Percentiles rank a stretch among this genome's conserved stretches.
These are phyloP conservation scores for Heloderma charlesbogerti DNA, from an alignment of 2,113 vertebrate species.

Conservation along the genomic window DNA sequence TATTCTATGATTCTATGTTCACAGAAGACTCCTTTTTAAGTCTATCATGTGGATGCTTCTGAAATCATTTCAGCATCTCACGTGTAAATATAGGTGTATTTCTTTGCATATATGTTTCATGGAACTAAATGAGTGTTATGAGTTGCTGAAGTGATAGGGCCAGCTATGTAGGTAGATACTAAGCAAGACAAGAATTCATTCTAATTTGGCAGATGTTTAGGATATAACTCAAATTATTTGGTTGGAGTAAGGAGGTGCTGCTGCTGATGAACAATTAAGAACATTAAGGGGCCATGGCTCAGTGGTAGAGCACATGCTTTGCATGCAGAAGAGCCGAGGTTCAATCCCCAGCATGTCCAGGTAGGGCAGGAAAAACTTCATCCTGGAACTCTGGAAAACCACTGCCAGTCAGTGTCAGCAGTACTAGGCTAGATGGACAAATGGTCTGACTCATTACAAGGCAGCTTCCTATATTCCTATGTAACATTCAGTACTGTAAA, in stretches of 20 bases:
- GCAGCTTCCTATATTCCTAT: too few species aligned
- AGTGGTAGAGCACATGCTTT: too few species aligned
- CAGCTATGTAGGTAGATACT: not conserved
- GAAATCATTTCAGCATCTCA: not conserved
- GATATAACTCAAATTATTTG: constrained; percentile 1
- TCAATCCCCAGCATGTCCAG: too few species aligned
- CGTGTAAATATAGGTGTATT: not conserved
- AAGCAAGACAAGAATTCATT: not conserved
- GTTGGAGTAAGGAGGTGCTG: not conserved
- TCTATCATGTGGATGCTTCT: not conserved
- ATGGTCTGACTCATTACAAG: too few species aligned
- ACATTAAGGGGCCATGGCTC: too few species aligned
- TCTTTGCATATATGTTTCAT: not conserved
- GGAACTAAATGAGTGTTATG: not conserved
- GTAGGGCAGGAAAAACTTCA: too few species aligned
- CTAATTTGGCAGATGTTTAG: not conserved
- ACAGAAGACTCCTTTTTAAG: not conserved
- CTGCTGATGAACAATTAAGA: not conserved
- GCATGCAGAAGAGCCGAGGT: too few species aligned
- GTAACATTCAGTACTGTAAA: constrained; percentile 5
- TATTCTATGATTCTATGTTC: too few species aligned
- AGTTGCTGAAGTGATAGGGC: not conserved
- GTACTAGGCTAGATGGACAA: too few species aligned
- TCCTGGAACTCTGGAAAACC: too few species aligned
- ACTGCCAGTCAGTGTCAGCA: too few species aligned